Conservation (phyloP, 2,888 invertebrate species). For the Papilio elwesi region DNA sequence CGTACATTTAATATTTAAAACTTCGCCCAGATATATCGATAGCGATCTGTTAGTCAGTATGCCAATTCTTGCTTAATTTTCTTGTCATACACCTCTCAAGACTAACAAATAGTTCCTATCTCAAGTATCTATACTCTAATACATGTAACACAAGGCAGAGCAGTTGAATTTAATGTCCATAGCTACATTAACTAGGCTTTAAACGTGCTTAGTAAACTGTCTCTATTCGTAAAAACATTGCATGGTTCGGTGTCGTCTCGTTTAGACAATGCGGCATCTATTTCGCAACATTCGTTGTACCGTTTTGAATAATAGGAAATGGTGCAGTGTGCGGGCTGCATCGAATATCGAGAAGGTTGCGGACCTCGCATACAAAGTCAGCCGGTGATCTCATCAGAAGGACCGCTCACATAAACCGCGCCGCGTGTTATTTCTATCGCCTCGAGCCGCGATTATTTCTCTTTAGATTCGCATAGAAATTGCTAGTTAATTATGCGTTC, state of each 20-base stretch:
- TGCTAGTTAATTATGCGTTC: slow-evolving; percentile 66
- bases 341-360: slow-evolving; percentile 77
- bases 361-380: slow-evolving; percentile 76
- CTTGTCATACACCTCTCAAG: not conserved
- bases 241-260: slow-evolving; percentile 47
- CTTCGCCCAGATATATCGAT: no score
- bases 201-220: slow-evolving; percentile 41
- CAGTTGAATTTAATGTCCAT: not conserved
- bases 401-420: slow-evolving; percentile 81
- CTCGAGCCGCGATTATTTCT: slow-evolving; percentile 83
- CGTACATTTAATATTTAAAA: no score
- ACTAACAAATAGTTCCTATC: not conserved
- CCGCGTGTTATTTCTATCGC: slow-evolving; percentile 83
- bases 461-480: slow-evolving; percentile 83
- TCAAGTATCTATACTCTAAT: not conserved
- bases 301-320: slow-evolving; percentile 79
- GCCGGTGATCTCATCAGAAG: slow-evolving; percentile 82
- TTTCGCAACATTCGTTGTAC: slow-evolving; percentile 72
- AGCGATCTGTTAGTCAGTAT: no score
- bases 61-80: no score
- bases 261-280: slow-evolving; percentile 74
- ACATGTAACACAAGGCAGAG: not conserved
- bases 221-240: slow-evolving; percentile 30
- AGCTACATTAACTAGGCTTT: slow-evolving; percentile 47
- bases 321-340: slow-evolving; percentile 76